phyloP scores from a whole-genome alignment of 1,140 invertebrate species.

The Bombus breviceps region DNA sequence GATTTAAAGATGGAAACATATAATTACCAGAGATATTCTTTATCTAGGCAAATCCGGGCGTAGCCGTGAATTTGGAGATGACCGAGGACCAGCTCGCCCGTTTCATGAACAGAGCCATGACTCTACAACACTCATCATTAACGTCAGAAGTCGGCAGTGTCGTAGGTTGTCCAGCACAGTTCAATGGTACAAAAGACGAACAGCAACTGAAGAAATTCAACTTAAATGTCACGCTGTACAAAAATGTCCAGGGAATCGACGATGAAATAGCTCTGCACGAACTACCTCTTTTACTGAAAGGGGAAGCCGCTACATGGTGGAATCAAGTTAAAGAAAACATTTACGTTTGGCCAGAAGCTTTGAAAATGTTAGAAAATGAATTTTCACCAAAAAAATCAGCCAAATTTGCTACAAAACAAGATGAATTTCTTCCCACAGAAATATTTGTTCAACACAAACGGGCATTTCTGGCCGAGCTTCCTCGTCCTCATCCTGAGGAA shows the following conservation, averaged over 20 bases:
- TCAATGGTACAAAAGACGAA: rapidly evolving
- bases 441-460: rapidly evolving
- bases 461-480: rapidly evolving
- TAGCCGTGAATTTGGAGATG: rapidly evolving
- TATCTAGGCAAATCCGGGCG: rapidly evolving
- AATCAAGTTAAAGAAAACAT: rapidly evolving
- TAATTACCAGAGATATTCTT: no score
- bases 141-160: rapidly evolving
- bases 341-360: rapidly evolving
- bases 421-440: rapidly evolving
- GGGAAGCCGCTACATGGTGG: rapidly evolving
- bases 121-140: rapidly evolving
- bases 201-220: rapidly evolving
- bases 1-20: no score
- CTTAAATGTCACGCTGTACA: rapidly evolving
- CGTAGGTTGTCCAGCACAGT: rapidly evolving
- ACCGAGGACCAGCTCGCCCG: rapidly evolving
- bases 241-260: rapidly evolving
- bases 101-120: rapidly evolving
- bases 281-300: background rate
- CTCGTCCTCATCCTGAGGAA: rapidly evolving
- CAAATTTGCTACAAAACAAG: rapidly evolving
- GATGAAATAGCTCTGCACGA: rapidly evolving
- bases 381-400: rapidly evolving
- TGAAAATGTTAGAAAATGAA: rapidly evolving